Evolutionary conservation across 2,113 vertebrate genomes (phyloP), one percentile per base, ranked within the genome.

Genomic region (Xenopus borealis): DNA sequence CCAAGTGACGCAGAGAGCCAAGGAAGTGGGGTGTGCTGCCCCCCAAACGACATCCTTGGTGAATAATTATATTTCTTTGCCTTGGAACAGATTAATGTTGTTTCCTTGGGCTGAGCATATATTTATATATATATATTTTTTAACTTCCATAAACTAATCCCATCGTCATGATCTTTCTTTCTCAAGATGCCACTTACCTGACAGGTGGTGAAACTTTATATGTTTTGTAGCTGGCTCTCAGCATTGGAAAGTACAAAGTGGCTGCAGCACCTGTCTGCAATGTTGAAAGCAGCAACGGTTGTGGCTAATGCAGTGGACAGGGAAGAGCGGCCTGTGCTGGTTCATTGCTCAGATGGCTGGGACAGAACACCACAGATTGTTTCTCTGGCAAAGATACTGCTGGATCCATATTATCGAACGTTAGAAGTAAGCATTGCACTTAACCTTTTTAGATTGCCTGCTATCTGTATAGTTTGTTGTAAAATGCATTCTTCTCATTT

Each of bases 261-360:
- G 97, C 89, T 99, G 81, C 97, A 99, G 87, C 97, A 99, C 81
- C 89, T 99, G 67, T 99, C 97, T 0, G 89, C 97, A 84, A 98
- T 99, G 97, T 86, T 99, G 74, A 99, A 99, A 83, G 95, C 97
- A 0, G 96, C 96, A 13, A 92, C 94, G 70, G 85, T 98, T 72
- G 97, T 99, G 81, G 93, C 95, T 71, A 94, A 90, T 12, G 95
- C 96, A 0, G 89, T 99, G 8, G 96, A 98, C 84, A 91, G 96
- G 55, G 97, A 99, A 10, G 95, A 95, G 3, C 93, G 97, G 11
- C 95, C 97, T 0, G 97, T 98, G 80, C 85, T 99, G 81, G 95
- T 99, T 6, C 97, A 99, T 79, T 99, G 97, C 80, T 99, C 97
- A 0, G 97, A 99, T 0, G 97, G 97, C 69, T 99, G 97, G 97